phyloP scores from a whole-genome alignment of 2,888 invertebrate species.

The Hedychridium roseum region DNA sequence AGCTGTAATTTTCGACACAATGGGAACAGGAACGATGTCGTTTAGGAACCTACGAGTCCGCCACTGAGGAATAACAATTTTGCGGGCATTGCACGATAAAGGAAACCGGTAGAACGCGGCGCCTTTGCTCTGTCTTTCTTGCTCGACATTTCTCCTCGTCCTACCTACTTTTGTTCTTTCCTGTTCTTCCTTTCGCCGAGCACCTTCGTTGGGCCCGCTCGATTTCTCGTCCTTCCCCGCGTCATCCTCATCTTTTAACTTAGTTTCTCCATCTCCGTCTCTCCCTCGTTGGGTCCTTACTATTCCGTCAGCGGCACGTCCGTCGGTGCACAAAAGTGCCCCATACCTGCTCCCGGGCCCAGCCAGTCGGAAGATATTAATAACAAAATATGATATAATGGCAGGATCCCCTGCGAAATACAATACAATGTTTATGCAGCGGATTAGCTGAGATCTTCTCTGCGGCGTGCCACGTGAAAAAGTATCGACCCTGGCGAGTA shows the following conservation, averaged over 20 bases:
- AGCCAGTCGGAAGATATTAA: conserved; percentile 64
- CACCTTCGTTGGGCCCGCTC: too few relatives aligned
- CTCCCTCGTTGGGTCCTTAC: conserved; percentile 10
- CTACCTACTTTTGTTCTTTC: conserved; percentile 27
- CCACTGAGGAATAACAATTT: conserved; percentile 26
- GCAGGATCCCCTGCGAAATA: conserved; percentile 59
- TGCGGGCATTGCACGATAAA: conserved; percentile 48
- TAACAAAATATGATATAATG: conserved; percentile 64
- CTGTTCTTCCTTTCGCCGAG: too few relatives aligned
- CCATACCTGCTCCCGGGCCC: conserved; percentile 49
- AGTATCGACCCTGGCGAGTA: conserved; percentile 34
- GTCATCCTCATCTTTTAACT: too few relatives aligned
- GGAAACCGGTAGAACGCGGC: conserved; percentile 42
- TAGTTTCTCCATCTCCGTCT: conserved; percentile 25
- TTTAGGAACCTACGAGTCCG: neutral
- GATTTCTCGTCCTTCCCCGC: too few relatives aligned
- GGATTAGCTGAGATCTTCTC: conserved; percentile 62
- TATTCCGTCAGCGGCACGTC: conserved; percentile 29
- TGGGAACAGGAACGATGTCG: neutral
- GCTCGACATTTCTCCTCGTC: conserved; percentile 17
- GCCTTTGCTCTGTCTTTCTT: conserved; percentile 7
- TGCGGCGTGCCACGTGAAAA: conserved; percentile 43
- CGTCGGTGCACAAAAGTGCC: conserved; percentile 53
- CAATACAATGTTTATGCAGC: conserved; percentile 62
- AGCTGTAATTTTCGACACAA: too few relatives aligned